Base-by-base conservation (phyloP, 2,113 vertebrate species). In the Lates calcarifer region DNA sequence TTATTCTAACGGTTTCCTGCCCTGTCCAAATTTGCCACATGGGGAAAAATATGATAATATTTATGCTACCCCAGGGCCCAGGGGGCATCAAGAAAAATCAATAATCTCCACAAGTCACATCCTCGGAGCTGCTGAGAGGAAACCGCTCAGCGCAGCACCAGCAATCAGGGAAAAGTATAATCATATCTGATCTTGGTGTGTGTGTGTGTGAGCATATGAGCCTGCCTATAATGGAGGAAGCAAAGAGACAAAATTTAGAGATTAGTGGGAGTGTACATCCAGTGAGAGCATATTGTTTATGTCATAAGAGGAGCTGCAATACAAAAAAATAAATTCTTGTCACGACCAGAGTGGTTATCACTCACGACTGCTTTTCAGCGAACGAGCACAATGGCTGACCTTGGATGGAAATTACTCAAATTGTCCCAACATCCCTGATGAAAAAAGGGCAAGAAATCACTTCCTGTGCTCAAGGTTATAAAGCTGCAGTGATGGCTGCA, bases 61-160 rank as follows among this genome's bases (percentile, higher is more conserved):
- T 84, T 78, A 86, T 89, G 68, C 82, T 82, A 58, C 81, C 65
- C 57, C 20, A 28, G 61, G 74, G 71, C 29, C 61, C 66, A 60
- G 31, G 81, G 67, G 85, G 63, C 71, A 77, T 87, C 55, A 49
- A 29, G 64, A 71, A 90, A 90, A 91, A 92, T 91, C 92, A 84
- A 91, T 92, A 87, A 28, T 45, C 49, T 78, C 63, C 68, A 61
- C 71, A 68, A 87, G 49, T 83, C 77, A 86, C 57, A 60, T 87
- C 79, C 73, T 79, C 76, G 20, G 47, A 81, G 85, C 65, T 61
- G 78, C 61, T 31, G 81, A 85, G 71, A 79, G 83, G 78, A 87
- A 57, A 63, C 41, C 3, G 31, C 83, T 66, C 72, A 33, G 77
- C 73, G 72, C 56, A 75, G 89, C 70, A 78, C 29, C 47, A 14